phyloP scores from a whole-genome alignment of 2,888 invertebrate species.

The Pteria penguin region DNA sequence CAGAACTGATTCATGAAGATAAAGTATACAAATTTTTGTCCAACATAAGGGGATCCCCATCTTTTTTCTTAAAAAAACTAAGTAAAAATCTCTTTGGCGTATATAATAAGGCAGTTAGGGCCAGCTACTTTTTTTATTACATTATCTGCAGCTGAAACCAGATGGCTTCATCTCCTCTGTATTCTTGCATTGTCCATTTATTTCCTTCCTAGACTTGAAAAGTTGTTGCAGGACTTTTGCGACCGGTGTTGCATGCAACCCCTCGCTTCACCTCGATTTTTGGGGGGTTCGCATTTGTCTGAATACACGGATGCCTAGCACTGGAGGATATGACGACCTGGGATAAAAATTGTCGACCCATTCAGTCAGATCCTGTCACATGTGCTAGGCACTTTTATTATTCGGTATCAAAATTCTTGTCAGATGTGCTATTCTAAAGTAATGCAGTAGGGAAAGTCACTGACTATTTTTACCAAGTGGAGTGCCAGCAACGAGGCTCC shows the following conservation, averaged over 20 bases:
- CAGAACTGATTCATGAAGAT: conserved; percentile 29
- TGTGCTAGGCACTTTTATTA: conserved; percentile 48
- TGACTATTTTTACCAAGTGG: too few species aligned
- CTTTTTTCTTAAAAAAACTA: conserved; percentile 49
- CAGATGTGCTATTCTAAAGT: too few species aligned
- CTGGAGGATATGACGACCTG: conserved; percentile 27
- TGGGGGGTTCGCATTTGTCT: too few species aligned
- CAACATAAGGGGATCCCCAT: conserved; percentile 50
- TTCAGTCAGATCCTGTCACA: conserved; percentile 50
- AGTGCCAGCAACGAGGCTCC: too few species aligned
- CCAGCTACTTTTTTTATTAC: conserved; percentile 49
- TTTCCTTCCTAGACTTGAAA: too few species aligned
- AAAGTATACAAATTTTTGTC: conserved; percentile 42
- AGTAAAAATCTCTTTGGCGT: conserved; percentile 56
- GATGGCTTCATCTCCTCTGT: conserved; percentile 41
- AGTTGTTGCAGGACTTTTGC: too few species aligned
- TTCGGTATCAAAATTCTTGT: conserved; percentile 29
- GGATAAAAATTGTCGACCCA: conserved; percentile 38
- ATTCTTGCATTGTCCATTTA: too few species aligned
- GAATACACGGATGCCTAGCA: conserved; percentile 31
- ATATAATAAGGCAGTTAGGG: conserved; percentile 55
- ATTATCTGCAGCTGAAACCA: conserved; percentile 56
- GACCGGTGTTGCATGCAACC: too few species aligned
- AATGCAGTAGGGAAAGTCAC: too few species aligned
- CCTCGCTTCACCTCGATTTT: too few species aligned